Conservation (phyloP, 92 coral and sea anemone genomes). For the Porites evermanni region DNA sequence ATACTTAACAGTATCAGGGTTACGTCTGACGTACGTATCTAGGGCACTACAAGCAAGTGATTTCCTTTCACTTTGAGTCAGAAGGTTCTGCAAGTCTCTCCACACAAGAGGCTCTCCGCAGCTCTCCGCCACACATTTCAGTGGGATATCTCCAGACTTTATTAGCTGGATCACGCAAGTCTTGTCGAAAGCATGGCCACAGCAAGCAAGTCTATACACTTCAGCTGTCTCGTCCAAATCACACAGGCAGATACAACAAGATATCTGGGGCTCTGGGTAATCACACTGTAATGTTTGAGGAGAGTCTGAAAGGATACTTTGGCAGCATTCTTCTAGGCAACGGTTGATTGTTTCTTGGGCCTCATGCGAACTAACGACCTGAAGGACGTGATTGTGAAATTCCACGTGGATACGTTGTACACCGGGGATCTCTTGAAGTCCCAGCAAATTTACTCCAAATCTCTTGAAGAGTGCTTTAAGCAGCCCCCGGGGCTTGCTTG, state of each 20-base stretch:
- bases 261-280: conserved; percentile 1
- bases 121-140: conserved; percentile 68
- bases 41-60: conserved; percentile 49
- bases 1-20: conserved; percentile 67
- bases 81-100: conserved; percentile 70
- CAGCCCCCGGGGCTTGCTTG: conserved; percentile 68
- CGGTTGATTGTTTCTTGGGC: conserved; percentile 49
- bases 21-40: conserved; percentile 54
- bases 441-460: conserved; percentile 57
- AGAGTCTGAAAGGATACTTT: conserved; percentile 27
- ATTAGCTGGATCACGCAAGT: conserved; percentile 67
- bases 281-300: conserved; percentile 26
- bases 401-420: conserved; percentile 53
- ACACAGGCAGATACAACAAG: conserved; percentile 83
- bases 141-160: conserved; percentile 77
- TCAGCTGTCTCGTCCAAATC: conserved; percentile 57
- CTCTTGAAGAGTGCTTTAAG: conserved; percentile 51
- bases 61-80: conserved; percentile 50
- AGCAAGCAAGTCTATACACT: conserved; percentile 75
- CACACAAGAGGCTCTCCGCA: conserved; percentile 64
- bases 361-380: conserved; percentile 53
- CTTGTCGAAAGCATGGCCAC: conserved; percentile 90
- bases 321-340: conserved; percentile 44
- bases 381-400: conserved; percentile 45
- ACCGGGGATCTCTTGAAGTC: conserved; percentile 50